Base-by-base conservation (phyloP, 2,888 invertebrate species). In the Morinoia aosen region DNA sequence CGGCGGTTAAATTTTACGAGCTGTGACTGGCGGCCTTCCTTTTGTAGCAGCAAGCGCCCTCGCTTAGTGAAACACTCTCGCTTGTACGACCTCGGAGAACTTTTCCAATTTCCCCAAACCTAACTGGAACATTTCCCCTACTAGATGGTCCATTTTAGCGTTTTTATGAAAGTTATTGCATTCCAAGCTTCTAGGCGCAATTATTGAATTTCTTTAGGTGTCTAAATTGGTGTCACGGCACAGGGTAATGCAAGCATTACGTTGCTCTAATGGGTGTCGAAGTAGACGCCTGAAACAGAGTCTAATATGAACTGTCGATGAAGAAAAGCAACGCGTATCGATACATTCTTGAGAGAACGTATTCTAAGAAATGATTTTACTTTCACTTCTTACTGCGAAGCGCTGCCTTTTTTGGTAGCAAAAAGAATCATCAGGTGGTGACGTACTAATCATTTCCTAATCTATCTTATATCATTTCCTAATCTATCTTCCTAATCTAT, bases 1-100 rank as follows among this genome's bases (percentile, higher is more conserved):
- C 5, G 90, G 90, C 40, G 90, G 90, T 90, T 90, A 90, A 90
- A 48, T 90, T 90, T 90, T 90, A 90, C 90, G 90, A 90, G 90
- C 90, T 90, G 90, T 90, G 90, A 90, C 90, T 90, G 90, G 39
- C 90, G 40, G 90, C 48, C 40, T 90, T 12, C 76, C 90, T 90
- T 90, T 90, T 90, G 90, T 90, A 39, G 25, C 48, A 19, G 90
- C 90, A 90, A 90, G 90, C 90, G 39, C 90, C 90, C 48, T 90
- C 90, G 39, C 90, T 90, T 90, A 90, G 90, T 90, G 90, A 48
- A 39, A 90, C 90, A 19, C 90, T 48, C 48, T 90, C 90, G 90
- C 90, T 90, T 76, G 40, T 40, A 48, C 90, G 90, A 48, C 40
- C 40, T 90, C 90, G 4, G 48, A 90, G 90, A 90, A 90, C 90